Base-by-base conservation (phyloP, 2,797 vertebrate genomes). In the Pangasius sanitwongsei region DNA sequence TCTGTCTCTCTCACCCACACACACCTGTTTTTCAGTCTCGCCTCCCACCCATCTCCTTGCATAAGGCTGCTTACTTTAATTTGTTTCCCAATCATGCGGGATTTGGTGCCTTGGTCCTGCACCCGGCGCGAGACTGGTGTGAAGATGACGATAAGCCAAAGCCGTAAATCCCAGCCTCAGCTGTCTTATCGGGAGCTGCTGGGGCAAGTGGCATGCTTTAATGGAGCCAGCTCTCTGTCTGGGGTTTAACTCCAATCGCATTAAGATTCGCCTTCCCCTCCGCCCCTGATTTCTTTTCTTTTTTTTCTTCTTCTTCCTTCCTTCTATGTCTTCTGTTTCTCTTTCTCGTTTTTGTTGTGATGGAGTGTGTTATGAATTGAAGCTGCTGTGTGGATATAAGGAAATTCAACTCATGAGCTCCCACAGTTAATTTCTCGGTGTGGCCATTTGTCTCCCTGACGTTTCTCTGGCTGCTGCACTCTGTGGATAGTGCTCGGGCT, bases 91-190 rank as follows among this genome's bases (percentile, higher is more conserved):
- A 94, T 95, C 92, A 89, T 92, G 92, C 91, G 90, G 95, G 95
- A 96, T 96, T 96, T 94, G 92, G 92, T 92, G 93, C 92, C 86
- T 87, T 93, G 94, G 95, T 94, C 93, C 91, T 94, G 94, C 94
- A 92, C 94, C 94, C 84, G 93, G 95, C 93, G 95, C 95, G 93
- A 95, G 95, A 92, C 95, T 94, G 94, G 96, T 95, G 95, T 95
- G 95, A 96, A 96, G 96, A 96, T 96, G 95, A 95, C 93, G 95
- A 96, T 96, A 96, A 96, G 95, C 95, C 95, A 94, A 95, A 96
- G 96, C 95, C 92, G 88, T 96, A 96, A 96, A 96, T 96, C 96
- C 95, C 94, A 94, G 95, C 95, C 95, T 96, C 95, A 96, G 96
- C 95, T 95, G 95, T 95, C 95, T 97, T 96, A 97, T 96, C 95